Evolutionary conservation across 2,888 invertebrate species (phyloP), one percentile per base, ranked within the genome.

Genomic region (Plebejus melissa): DNA sequence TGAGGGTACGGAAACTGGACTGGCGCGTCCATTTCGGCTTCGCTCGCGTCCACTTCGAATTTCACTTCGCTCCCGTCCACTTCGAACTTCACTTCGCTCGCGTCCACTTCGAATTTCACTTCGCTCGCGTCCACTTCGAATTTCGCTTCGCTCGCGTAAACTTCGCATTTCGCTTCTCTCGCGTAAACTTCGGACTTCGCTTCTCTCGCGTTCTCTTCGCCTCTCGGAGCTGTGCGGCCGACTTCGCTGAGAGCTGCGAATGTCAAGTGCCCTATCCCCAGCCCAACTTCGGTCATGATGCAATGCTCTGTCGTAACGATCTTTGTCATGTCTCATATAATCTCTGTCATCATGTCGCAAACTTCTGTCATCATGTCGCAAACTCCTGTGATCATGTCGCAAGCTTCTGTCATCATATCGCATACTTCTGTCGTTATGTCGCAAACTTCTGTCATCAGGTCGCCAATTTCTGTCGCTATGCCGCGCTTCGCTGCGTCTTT

Each of bases 401-500:
- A 16, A 13, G 2, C 9, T 1, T 28, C 60, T 60, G 60, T 28
- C 3, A 1, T 60, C 2, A 9, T 60, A 11, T 60, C 60, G 28
- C 54, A 54, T 16, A 22, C 28, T 22, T 60, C 28, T 28, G 38
- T 70, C 36, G 22, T 41, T 16, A 16, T 54, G n/a, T 70, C 32
- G 1, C 13, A 5, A 16, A 36, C 2, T 5, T 36, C 36, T 38
- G 69, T 16, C 28, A 36, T 36, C 65, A 13, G 13, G 65, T 32
- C 38, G 36, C 36, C 11, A 16, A 16, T 36, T 36, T 69, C 69
- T 69, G 36, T 16, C 38, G 7, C 38, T 38, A 7, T 70, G 36
- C 16, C 70, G 4, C 70, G 70, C 11, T 22, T 70, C 70, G n/a
- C 38, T 41, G 16, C 70, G 70, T 70, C n/a, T n/a, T n/a, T 70